Percentiles rank a stretch among this genome's conserved stretches.
These are phyloP conservation scores for Hesperophylax magnus DNA, from an alignment of 1,140 invertebrate genomes.

Conservation along the genomic window DNA sequence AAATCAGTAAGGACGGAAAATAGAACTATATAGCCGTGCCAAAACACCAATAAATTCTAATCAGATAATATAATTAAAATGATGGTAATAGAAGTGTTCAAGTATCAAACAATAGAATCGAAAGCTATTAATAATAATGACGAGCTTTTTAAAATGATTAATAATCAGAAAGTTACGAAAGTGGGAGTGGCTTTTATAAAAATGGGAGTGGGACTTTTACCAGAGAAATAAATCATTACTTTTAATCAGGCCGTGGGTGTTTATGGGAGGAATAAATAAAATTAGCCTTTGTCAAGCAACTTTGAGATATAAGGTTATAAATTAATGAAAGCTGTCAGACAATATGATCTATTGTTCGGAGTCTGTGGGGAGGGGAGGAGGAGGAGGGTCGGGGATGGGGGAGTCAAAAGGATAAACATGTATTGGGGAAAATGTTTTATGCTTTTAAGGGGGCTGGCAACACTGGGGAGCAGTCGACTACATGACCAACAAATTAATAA, in stretches of 20 bases:
- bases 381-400: background rate
- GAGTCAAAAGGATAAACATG: slow-evolving; percentile 17
- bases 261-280: slow-evolving; percentile 7
- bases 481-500: slow-evolving; percentile 23
- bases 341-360: slow-evolving; percentile 19
- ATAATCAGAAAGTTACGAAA: no score
- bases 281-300: slow-evolving; percentile 13
- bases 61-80: no score
- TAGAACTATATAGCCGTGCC: no score
- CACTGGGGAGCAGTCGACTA: slow-evolving; percentile 12
- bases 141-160: no score
- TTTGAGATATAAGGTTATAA: slow-evolving; percentile 17
- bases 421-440: background rate
- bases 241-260: slow-evolving; percentile 43
- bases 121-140: no score
- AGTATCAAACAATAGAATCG: no score
- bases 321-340: slow-evolving; percentile 24
- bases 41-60: no score
- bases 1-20: no score
- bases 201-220: no score
- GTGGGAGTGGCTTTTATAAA: background rate
- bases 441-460: background rate
- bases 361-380: no score
- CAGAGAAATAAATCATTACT: slow-evolving; percentile 45
- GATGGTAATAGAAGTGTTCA: no score